Percentiles rank a stretch among this genome's conserved stretches.
Conservation (phyloP, 2,797 vertebrate species). For the Bufotes viridis region DNA sequence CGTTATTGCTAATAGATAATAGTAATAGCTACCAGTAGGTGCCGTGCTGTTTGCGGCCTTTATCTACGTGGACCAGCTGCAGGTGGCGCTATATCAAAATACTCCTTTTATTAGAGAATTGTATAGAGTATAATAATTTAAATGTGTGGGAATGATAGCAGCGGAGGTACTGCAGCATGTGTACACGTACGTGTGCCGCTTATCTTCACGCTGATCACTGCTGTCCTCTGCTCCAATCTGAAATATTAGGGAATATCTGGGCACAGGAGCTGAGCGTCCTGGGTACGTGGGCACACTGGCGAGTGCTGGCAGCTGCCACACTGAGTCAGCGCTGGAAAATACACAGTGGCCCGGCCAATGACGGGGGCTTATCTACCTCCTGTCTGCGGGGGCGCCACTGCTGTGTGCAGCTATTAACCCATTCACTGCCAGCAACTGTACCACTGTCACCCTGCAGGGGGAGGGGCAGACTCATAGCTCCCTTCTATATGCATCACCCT, state of each 20-base stretch:
- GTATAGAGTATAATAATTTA: too few relatives aligned
- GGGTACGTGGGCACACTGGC: constrained; percentile 13
- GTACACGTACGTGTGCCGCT: neutral
- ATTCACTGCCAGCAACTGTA: neutral
- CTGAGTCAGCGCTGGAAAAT: constrained; percentile 42
- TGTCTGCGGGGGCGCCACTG: too few relatives aligned
- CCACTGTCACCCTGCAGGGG: neutral
- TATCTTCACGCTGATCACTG: neutral
- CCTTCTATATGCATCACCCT: neutral
- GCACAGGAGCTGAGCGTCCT: neutral
- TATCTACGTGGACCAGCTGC: too few relatives aligned
- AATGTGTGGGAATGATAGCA: too few relatives aligned
- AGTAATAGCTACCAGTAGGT: neutral
- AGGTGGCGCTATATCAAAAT: too few relatives aligned
- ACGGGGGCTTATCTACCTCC: neutral
- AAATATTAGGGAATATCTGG: neutral
- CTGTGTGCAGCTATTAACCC: neutral
- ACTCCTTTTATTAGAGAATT: too few relatives aligned
- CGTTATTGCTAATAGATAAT: neutral
- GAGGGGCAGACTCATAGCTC: neutral
- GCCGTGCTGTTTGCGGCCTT: too few relatives aligned
- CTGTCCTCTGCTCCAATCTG: neutral
- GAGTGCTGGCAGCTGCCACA: constrained; percentile 7
- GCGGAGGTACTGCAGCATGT: too few relatives aligned
- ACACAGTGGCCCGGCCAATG: neutral